phyloP scores from a whole-genome alignment of 2,888 invertebrate genomes.

The Microplitis manilae region DNA sequence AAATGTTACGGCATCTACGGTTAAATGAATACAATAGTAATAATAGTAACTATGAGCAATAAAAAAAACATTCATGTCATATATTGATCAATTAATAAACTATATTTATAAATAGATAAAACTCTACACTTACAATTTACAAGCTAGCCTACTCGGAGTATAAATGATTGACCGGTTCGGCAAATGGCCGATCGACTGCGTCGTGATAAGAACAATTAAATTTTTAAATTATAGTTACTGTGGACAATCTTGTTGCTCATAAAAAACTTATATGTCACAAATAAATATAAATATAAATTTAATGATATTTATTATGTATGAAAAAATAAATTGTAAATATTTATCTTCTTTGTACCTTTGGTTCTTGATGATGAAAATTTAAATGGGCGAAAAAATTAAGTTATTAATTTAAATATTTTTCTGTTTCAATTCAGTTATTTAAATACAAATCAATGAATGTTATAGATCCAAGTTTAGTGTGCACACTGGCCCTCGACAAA shows the following conservation, averaged over 20 bases:
- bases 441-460: not conserved
- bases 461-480: not conserved
- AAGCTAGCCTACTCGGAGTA: not conserved
- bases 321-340: too few species aligned
- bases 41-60: not conserved
- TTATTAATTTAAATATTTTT: not conserved
- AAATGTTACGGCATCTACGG: not conserved
- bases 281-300: not conserved
- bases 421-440: too few species aligned
- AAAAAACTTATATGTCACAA: not conserved
- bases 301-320: too few species aligned
- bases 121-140: not conserved
- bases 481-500: conserved; percentile 43
- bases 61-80: conserved; percentile 17
- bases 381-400: not conserved
- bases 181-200: conserved; percentile 17
- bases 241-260: not conserved
- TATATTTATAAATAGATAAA: not conserved
- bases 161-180: conserved; percentile 12
- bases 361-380: not conserved
- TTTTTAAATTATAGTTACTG: not conserved
- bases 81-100: not conserved
- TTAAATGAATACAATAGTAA: not conserved
- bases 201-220: not conserved
- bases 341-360: too few species aligned